phyloP scores from a whole-genome alignment of 92 coral and sea anemone genomes.

The Siderastrea radians region DNA sequence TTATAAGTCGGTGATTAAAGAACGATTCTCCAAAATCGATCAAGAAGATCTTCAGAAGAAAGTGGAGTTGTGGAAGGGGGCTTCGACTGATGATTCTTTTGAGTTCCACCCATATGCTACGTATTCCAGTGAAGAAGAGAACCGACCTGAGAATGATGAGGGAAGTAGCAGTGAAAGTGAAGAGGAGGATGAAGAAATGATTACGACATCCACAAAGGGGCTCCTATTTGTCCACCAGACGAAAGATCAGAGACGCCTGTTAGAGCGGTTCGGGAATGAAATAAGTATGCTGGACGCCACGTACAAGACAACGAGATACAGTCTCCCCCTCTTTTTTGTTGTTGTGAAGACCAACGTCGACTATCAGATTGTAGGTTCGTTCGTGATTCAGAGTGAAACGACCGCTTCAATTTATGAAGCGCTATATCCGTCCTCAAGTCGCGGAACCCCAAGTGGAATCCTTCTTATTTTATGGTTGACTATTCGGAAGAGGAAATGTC shows the following conservation, averaged over 20 bases:
- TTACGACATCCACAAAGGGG: background rate
- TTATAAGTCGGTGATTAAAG: conserved; percentile 14
- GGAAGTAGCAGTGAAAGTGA: too few species aligned
- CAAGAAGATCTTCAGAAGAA: conserved; percentile 35
- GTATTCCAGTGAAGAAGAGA: background rate
- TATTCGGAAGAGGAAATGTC: too few species aligned
- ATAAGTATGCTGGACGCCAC: background rate
- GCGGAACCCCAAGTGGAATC: too few species aligned
- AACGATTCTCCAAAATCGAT: conserved; percentile 34
- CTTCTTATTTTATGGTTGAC: too few species aligned
- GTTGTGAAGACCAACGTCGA: background rate
- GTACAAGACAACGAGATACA: conserved; percentile 24
- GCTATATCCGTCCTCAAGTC: too few species aligned
- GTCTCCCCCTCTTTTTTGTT: conserved; percentile 51
- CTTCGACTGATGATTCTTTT: background rate
- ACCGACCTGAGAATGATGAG: background rate
- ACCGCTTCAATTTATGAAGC: too few species aligned
- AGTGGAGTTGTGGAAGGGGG: conserved; percentile 28
- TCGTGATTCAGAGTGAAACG: too few species aligned
- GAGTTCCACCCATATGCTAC: background rate
- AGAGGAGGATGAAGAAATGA: too few species aligned
- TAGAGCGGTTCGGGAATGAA: background rate
- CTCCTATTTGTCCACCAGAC: conserved; percentile 36
- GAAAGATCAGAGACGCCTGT: conserved; percentile 25
- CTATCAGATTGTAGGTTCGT: too few species aligned